Conservation (phyloP, 2,113 vertebrate species). For the Nettapus auritus region DNA sequence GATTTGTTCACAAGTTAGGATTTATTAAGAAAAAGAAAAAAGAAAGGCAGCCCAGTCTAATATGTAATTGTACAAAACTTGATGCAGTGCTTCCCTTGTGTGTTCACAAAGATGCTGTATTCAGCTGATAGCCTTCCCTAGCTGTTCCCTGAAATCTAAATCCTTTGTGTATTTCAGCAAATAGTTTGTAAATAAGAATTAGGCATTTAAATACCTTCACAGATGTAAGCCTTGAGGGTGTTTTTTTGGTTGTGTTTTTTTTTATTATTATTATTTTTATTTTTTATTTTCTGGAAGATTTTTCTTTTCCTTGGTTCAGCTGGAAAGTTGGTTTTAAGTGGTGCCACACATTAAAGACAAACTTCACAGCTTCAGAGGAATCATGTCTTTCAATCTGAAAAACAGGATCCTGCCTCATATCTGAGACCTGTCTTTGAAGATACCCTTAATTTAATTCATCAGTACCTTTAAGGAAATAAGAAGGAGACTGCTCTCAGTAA, state of each 20-base stretch:
- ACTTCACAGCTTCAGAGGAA: neutral
- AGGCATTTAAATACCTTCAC: neutral
- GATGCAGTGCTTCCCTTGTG: neutral
- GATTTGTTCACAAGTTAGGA: neutral
- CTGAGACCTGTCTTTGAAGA: neutral
- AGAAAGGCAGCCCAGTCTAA: neutral
- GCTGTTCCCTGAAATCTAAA: neutral
- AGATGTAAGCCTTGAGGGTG: neutral
- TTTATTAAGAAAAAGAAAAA: neutral
- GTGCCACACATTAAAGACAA: neutral
- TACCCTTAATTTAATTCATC: slow-evolving; percentile 3
- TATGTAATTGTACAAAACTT: neutral
- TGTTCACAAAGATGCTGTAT: neutral
- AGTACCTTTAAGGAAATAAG: neutral
- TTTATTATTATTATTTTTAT: no score
- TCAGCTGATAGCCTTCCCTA: neutral
- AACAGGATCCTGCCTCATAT: neutral
- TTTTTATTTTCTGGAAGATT: neutral
- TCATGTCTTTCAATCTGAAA: neutral
- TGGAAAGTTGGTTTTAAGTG: neutral
- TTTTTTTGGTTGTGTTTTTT: neutral
- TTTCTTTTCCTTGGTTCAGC: neutral
- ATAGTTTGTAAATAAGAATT: neutral
- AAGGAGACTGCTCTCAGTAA: neutral
- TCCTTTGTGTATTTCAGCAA: neutral